Conservation (phyloP, 2,113 vertebrate species). For the Mirza zaza region DNA sequence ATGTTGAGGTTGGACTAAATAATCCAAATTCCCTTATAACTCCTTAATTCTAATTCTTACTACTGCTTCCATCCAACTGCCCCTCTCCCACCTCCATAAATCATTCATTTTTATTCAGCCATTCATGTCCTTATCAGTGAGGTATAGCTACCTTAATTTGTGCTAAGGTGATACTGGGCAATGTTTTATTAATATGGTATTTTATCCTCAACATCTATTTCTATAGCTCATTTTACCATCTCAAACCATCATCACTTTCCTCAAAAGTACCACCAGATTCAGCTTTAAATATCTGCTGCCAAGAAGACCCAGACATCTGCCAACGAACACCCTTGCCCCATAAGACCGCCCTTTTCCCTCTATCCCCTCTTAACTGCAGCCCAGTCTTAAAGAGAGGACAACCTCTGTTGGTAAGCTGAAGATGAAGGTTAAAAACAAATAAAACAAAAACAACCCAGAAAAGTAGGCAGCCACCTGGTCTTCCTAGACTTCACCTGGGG, state of each 20-base stretch:
- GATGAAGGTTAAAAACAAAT: too few species aligned
- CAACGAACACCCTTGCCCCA: background rate
- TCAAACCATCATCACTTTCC: background rate
- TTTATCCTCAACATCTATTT: background rate
- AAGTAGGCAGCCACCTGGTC: background rate
- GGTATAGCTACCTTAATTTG: background rate
- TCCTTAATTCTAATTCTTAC: background rate
- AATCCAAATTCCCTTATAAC: background rate
- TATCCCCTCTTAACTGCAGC: too few species aligned
- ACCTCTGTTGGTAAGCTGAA: background rate
- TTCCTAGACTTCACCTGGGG: background rate
- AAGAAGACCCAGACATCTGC: background rate
- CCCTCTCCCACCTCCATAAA: background rate
- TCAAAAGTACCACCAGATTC: background rate
- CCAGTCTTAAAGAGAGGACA: background rate
- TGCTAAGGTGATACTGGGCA: conserved; percentile 2
- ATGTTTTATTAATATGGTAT: background rate
- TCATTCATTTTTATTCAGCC: background rate
- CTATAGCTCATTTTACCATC: background rate
- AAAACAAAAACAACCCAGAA: background rate
- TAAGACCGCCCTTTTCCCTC: background rate
- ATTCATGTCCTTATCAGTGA: background rate
- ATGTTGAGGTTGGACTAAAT: background rate
- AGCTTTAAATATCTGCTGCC: background rate
- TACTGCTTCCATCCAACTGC: background rate